phyloP scores from a whole-genome alignment of 2,113 vertebrate species.

The Myiozetetes cayanensis region DNA sequence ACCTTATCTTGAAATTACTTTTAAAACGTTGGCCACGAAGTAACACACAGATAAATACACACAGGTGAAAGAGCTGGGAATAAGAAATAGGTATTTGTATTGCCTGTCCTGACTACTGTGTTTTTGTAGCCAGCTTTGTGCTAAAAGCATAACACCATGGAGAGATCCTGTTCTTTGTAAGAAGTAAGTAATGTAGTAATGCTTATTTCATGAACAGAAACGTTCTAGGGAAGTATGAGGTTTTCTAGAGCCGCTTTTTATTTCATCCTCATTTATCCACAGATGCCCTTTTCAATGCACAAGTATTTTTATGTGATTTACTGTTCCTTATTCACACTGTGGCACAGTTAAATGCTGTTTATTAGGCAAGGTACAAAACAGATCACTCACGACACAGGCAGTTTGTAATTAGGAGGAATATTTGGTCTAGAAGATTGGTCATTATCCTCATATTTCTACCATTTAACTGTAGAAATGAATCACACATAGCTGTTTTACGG shows the following conservation, averaged over 20 bases:
- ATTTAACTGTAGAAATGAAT: neutral
- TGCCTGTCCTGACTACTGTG: neutral
- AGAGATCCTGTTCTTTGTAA: neutral
- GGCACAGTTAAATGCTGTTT: neutral
- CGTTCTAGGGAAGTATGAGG: neutral
- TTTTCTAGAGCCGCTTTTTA: neutral
- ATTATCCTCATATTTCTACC: neutral
- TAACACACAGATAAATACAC: neutral
- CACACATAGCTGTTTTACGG: neutral
- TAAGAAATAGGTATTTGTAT: neutral
- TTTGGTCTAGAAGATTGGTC: neutral
- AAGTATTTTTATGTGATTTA: neutral
- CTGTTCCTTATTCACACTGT: neutral
- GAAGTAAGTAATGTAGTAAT: neutral
- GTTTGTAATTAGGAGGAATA: constrained; percentile 1
- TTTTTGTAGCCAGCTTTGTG: neutral
- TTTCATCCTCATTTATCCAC: neutral
- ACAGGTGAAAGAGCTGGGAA: neutral
- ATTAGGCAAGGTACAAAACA: neutral
- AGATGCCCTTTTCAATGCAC: neutral
- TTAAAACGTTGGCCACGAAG: neutral
- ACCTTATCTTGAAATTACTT: neutral
- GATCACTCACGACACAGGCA: neutral
- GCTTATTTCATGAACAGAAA: neutral
- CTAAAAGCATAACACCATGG: neutral